These are phyloP conservation scores for Phoenicopterus ruber DNA, from an alignment of 2,113 vertebrate species.

Conservation along the genomic window DNA sequence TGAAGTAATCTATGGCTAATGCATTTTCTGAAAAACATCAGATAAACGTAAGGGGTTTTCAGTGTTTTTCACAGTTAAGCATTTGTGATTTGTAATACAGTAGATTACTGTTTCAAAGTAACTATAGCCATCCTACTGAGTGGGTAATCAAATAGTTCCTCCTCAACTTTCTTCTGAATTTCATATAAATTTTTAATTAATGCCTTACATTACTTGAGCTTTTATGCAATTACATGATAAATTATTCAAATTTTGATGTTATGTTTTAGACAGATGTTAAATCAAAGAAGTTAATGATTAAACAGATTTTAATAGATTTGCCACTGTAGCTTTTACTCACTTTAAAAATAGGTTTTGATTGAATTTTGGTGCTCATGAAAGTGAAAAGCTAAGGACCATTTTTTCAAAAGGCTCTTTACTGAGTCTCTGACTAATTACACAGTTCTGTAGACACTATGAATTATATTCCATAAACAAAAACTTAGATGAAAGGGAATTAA, in stretches of 20 bases:
- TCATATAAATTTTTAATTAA: conserved; percentile 68
- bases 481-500: conserved; percentile 6
- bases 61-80: background rate
- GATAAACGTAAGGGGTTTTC: background rate
- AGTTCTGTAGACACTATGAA: background rate
- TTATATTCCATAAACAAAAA: conserved; percentile 21
- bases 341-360: conserved; percentile 47
- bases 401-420: background rate
- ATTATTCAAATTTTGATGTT: conserved; percentile 68
- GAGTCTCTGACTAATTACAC: background rate
- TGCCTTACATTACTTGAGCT: conserved; percentile 37
- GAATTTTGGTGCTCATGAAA: conserved; percentile 24
- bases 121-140: background rate
- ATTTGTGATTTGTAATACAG: background rate
- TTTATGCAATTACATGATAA: conserved; percentile 64
- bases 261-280: conserved; percentile 56
- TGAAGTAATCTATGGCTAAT: background rate
- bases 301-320: conserved; percentile 57
- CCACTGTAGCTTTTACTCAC: conserved; percentile 22
- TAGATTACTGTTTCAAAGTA: conserved; percentile 9
- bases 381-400: background rate
- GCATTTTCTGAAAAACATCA: background rate
- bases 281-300: conserved; percentile 64
- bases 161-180: conserved; percentile 38
- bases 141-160: conserved; percentile 26